Evolutionary conservation across 2,797 vertebrate species (phyloP), one percentile per base, ranked within the genome.

Genomic region (Cyclura pinguis): DNA sequence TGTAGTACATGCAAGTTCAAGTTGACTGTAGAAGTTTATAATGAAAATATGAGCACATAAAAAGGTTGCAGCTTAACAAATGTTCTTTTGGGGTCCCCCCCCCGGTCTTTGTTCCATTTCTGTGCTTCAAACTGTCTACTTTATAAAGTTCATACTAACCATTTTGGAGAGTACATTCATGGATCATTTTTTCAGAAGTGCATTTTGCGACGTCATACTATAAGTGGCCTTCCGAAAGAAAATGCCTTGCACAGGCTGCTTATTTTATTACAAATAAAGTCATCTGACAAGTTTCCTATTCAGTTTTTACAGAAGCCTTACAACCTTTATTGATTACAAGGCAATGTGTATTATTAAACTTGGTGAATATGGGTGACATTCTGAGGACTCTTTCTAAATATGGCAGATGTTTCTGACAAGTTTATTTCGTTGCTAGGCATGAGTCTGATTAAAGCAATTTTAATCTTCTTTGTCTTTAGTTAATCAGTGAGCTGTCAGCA

Each of bases 381-480:
- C 38, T 16, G 42, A 92, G 81, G 50, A 24, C 38, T 84, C 85
- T 1, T 0, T 3, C 94, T 3, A 0, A 35, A 38, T 22, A 84
- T 6, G 81, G 85, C 92, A 91, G 92, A 69, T 90, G 95, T 92
- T 93, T 80, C 92, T 91, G 94, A 83, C 89, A 94, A 85, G 82
- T 93, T 74, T 80, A 82, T 77, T 80, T 91, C 80, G 88, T 87
- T 6, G 57, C 59, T 80, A 52, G 74, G 77, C 20, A 74, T 35
- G 93, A 67, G 29, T 20, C 86, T 90, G 83, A 50, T 89, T 24
- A 72, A 91, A 94, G 88, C 69, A 6, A 24, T 88, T 93, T 90
- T 1, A 2, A 88, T 81, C 2, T 0, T 38, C 93, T 84, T 93
- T 92, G 27, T 85, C 85, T 91, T 94, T 90, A 85, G 87, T 87